Conservation (phyloP, 2,113 vertebrate genomes). For the Chascanopsetta lugubris region DNA sequence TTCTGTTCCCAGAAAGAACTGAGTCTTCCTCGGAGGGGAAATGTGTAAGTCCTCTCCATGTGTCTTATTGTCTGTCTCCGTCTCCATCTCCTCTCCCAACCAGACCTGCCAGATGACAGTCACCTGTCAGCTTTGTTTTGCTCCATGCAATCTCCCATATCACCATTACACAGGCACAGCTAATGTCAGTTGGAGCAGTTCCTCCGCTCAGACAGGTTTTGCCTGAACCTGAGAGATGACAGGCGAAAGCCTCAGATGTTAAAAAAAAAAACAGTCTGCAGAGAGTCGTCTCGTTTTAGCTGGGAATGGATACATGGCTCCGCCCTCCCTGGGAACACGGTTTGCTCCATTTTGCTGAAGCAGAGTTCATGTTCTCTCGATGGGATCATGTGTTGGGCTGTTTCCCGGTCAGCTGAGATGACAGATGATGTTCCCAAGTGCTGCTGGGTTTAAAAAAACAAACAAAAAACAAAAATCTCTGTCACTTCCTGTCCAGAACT, state of each 20-base stretch:
- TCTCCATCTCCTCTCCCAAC: conserved; percentile 18
- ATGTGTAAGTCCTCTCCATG: conserved; percentile 85
- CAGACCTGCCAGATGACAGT: conserved; percentile 36
- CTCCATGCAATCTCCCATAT: not conserved
- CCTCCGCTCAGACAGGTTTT: conserved; percentile 55
- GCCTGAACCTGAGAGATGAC: not conserved
- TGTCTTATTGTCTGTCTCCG: not conserved
- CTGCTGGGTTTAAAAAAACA: conserved; percentile 4
- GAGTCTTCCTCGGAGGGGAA: conserved; percentile 91
- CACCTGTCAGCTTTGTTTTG: conserved; percentile 18
- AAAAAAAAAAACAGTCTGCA: not conserved
- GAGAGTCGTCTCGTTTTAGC: not conserved
- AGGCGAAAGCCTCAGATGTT: not conserved
- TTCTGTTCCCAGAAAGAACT: conserved; percentile 89
- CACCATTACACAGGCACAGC: not conserved
- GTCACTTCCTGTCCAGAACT: not conserved
- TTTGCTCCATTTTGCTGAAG: not conserved
- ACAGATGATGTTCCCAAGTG: too few species aligned
- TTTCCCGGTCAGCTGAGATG: too few species aligned
- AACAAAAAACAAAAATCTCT: too few species aligned
- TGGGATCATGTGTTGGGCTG: too few species aligned
- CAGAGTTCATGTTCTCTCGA: not conserved
- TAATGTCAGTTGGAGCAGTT: conserved; percentile 7
- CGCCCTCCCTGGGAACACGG: not conserved
- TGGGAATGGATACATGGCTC: not conserved